Evolutionary conservation across 2,113 vertebrate genomes (phyloP).

Genomic region (Motacilla alba): DNA sequence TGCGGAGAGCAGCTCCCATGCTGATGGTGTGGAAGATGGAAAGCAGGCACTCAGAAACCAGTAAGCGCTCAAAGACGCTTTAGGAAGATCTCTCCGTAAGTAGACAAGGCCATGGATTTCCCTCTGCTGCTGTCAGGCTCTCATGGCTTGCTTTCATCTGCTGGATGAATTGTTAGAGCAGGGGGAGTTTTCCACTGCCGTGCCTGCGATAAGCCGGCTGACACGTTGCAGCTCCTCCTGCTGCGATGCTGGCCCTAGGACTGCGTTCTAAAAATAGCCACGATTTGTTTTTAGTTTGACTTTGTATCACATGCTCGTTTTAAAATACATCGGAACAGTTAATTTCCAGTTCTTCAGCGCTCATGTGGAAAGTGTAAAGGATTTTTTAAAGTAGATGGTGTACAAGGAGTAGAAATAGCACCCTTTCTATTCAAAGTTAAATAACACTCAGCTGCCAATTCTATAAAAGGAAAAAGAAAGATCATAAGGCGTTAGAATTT

Average conservation of each 20-base stretch:
- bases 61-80: neutral
- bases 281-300: neutral
- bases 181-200: conserved; percentile 6
- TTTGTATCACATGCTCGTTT: conserved; percentile 26
- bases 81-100: conserved; percentile 12
- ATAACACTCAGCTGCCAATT: neutral
- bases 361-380: neutral
- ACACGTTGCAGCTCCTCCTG: conserved; percentile 43
- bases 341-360: conserved; percentile 6
- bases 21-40: neutral
- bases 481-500: neutral
- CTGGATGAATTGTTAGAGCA: neutral
- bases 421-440: neutral
- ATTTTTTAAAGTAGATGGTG: neutral
- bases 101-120: conserved; percentile 21
- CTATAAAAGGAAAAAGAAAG: neutral
- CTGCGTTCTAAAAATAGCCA: conserved; percentile 40
- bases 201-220: conserved; percentile 6
- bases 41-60: neutral
- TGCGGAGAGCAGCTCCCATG: neutral
- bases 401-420: neutral
- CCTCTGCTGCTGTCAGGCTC: conserved; percentile 21
- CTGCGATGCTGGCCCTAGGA: conserved; percentile 20
- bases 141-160: neutral
- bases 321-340: conserved; percentile 30